Evolutionary conservation across 2,888 invertebrate species (phyloP).

Genomic region (Leuctra nigra): DNA sequence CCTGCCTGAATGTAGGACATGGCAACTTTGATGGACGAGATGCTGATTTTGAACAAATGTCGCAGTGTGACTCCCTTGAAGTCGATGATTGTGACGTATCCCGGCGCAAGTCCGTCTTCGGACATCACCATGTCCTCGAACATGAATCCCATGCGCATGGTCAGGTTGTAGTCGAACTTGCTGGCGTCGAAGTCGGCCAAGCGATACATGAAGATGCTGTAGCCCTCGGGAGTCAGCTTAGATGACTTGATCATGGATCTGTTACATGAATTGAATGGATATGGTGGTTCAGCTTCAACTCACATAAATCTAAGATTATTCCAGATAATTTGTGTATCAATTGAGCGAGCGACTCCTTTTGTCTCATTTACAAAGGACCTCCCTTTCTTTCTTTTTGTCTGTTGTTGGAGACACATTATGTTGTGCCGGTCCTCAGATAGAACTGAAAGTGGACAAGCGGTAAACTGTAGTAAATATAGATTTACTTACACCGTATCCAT

Average conservation of each 20-base stretch:
- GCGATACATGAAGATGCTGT: conserved; percentile 33
- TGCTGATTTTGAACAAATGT: conserved; percentile 32
- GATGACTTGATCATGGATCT: conserved; percentile 25
- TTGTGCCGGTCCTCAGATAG: no score
- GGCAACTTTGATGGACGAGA: conserved; percentile 32
- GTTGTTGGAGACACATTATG: no score
- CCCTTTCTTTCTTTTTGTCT: no score
- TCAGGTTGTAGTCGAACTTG: conserved; percentile 32
- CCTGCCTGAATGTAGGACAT: conserved; percentile 36
- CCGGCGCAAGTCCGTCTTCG: conserved; percentile 33
- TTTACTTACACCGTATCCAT: neutral
- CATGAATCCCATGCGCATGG: conserved; percentile 33
- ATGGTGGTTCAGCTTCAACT: no score
- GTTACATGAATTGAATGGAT: no score
- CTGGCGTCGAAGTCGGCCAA: conserved; percentile 32
- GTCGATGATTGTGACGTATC: conserved; percentile 34
- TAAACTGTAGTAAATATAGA: no score
- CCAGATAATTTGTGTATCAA: no score
- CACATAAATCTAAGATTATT: no score
- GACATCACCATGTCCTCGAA: conserved; percentile 34
- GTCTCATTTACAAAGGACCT: no score
- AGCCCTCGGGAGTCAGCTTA: conserved; percentile 33
- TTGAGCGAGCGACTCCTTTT: no score
- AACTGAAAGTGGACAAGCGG: no score
- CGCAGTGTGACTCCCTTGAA: conserved; percentile 34